phyloP scores from a whole-genome alignment of 2,888 invertebrate species.

The Gastrophysa polygoni region DNA sequence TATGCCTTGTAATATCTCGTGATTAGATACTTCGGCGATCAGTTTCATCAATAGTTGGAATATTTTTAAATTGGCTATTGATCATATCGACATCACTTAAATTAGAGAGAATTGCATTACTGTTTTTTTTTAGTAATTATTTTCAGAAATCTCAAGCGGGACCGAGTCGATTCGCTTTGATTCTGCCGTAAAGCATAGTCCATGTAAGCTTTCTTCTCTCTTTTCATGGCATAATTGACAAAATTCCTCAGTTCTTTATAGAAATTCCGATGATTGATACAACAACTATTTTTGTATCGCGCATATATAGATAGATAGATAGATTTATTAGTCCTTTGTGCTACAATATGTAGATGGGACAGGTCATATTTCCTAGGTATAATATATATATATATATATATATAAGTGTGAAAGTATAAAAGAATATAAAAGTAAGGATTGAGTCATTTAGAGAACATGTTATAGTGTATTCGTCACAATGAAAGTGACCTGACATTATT shows the following conservation, averaged over 20 bases:
- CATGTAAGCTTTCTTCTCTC: background rate
- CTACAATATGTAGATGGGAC: no score
- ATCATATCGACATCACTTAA: background rate
- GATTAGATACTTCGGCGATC: background rate
- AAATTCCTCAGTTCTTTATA: background rate
- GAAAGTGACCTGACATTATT: no score
- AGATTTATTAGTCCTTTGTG: no score
- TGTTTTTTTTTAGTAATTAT: background rate
- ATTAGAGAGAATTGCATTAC: background rate
- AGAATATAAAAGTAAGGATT: no score
- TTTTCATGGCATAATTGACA: background rate
- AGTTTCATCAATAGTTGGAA: background rate
- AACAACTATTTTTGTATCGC: no score
- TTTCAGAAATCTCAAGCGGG: background rate
- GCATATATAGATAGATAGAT: no score
- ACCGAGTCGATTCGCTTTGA: background rate
- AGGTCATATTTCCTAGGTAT: no score
- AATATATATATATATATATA: no score
- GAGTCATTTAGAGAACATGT: no score
- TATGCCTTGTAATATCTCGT: background rate
- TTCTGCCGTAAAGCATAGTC: background rate
- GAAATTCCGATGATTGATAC: no score
- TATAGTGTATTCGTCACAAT: no score
- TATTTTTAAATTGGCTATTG: background rate
- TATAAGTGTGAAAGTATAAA: no score